Percentiles rank a stretch among this genome's conserved stretches.
These are phyloP conservation scores for Ariopsis seemanni DNA, from an alignment of 2,113 vertebrate species.

Conservation along the genomic window DNA sequence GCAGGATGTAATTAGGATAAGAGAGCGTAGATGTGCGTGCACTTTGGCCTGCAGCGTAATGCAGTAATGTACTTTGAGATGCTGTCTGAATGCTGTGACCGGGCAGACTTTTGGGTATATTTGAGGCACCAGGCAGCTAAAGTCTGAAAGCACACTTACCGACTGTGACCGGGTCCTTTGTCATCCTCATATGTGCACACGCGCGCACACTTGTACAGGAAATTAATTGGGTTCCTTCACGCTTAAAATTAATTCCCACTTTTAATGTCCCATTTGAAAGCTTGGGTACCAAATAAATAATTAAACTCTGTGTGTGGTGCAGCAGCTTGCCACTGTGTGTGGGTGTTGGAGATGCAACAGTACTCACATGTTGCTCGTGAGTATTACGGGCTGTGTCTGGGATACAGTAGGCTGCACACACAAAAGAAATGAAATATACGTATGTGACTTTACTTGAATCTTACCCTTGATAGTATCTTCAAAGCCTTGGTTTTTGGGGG, in stretches of 20 bases:
- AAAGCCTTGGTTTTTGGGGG: background rate
- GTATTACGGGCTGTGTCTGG: constrained; percentile 8
- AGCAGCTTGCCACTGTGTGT: constrained; percentile 31
- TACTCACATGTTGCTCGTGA: constrained; percentile 2
- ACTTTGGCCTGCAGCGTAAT: constrained; percentile 1
- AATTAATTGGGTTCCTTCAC: constrained; percentile 74
- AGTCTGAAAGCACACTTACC: constrained; percentile 39
- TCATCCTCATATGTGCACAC: background rate
- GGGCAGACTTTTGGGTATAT: constrained; percentile 51
- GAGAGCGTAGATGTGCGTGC: background rate
- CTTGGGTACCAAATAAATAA: constrained; percentile 61
- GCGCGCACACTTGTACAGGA: constrained; percentile 33
- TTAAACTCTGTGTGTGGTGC: constrained; percentile 29
- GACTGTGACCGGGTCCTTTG: background rate
- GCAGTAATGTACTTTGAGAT: constrained; percentile 43
- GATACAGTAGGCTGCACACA: background rate
- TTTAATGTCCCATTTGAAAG: constrained; percentile 63
- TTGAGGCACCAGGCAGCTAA: constrained; percentile 34
- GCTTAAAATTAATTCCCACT: constrained; percentile 70
- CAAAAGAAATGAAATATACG: background rate
- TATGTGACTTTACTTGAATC: constrained; percentile 2
- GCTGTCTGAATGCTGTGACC: constrained; percentile 30
- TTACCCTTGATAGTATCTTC: background rate
- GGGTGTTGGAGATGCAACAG: constrained; percentile 29
- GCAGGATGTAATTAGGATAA: constrained; percentile 21